A percentile compares a stretch with the other conserved stretches of the same genome.
These are phyloP conservation scores for Drosophila niveifrons DNA, from an alignment of 2,888 invertebrate species.

Conservation along the genomic window DNA sequence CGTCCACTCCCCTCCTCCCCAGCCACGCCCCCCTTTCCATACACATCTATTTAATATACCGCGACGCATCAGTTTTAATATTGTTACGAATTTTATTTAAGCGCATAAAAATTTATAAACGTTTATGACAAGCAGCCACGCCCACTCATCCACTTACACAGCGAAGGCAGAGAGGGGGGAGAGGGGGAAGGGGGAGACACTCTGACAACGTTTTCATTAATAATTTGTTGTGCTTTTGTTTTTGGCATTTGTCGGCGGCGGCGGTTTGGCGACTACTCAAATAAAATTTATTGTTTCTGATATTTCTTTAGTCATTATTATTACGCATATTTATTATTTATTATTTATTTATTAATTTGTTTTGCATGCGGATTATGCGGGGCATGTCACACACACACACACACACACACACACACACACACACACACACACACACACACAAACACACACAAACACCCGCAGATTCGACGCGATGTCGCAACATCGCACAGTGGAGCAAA, in stretches of 20 bases:
- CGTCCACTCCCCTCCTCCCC: no score
- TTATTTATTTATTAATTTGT: slow-evolving; percentile 72
- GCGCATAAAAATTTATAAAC: slow-evolving; percentile 71
- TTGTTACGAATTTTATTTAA: slow-evolving; percentile 74
- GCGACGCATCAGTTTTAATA: slow-evolving; percentile 75
- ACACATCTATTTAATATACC: slow-evolving; percentile 67
- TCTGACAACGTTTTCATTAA: slow-evolving; percentile 49
- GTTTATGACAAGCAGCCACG: slow-evolving; percentile 66
- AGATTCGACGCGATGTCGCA: not conserved
- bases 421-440: slow-evolving; percentile 7
- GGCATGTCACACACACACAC: slow-evolving; percentile 29
- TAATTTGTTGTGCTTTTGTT: slow-evolving; percentile 52
- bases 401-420: slow-evolving; percentile 12
- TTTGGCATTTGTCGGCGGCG: slow-evolving; percentile 59
- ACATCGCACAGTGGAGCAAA: slow-evolving; percentile 7
- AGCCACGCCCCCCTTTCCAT: not conserved
- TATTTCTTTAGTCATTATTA: slow-evolving; percentile 78
- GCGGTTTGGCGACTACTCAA: slow-evolving; percentile 65
- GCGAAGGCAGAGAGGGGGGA: not conserved
- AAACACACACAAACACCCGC: slow-evolving; percentile 1
- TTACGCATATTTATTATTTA: slow-evolving; percentile 73
- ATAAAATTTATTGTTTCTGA: slow-evolving; percentile 78
- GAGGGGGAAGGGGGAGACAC: not conserved
- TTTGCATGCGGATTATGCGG: slow-evolving; percentile 66
- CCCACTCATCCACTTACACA: not conserved